Evolutionary conservation across 2,888 invertebrate species (phyloP).

Genomic region (Ptychoptera albimana): DNA sequence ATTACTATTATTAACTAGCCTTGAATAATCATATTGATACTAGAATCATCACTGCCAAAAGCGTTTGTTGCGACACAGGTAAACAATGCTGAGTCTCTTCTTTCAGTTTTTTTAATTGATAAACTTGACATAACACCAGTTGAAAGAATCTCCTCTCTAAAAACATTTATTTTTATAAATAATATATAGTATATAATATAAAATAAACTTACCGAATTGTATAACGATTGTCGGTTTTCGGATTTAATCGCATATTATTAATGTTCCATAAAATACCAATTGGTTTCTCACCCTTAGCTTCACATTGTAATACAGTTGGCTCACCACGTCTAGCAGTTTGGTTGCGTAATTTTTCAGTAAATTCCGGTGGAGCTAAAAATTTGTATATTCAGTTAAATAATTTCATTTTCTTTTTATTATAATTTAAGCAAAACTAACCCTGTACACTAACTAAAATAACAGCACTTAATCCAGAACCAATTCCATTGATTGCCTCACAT

Average conservation of each 20-base stretch:
- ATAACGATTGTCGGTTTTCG: slow-evolving; percentile 74
- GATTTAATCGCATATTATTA: slow-evolving; percentile 82
- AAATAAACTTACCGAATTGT: slow-evolving; percentile 41
- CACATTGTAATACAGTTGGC: slow-evolving; percentile 80
- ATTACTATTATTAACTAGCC: too few species aligned
- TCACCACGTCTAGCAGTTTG: slow-evolving; percentile 83
- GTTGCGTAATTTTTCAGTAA: slow-evolving; percentile 80
- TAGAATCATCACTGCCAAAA: slow-evolving; percentile 88
- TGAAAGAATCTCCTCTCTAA: slow-evolving; percentile 65
- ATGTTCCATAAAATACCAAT: slow-evolving; percentile 91
- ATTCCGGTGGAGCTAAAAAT: slow-evolving; percentile 69
- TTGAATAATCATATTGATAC: slow-evolving; percentile 88
- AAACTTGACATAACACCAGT: slow-evolving; percentile 79
- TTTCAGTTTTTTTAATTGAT: slow-evolving; percentile 76
- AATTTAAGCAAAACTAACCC: too few species aligned
- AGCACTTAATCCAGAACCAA: slow-evolving; percentile 87
- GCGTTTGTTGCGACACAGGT: slow-evolving; percentile 88
- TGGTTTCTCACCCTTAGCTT: slow-evolving; percentile 87
- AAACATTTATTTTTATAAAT: slow-evolving; percentile 9
- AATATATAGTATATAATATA: not conserved
- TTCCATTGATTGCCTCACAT: slow-evolving; percentile 91
- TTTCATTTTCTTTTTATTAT: slow-evolving; percentile 14
- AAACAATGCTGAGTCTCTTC: slow-evolving; percentile 76
- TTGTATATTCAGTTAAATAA: slow-evolving; percentile 5
- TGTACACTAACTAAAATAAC: slow-evolving; percentile 88